phyloP scores from a whole-genome alignment of 2,113 vertebrate species.

The Heliornis fulica region DNA sequence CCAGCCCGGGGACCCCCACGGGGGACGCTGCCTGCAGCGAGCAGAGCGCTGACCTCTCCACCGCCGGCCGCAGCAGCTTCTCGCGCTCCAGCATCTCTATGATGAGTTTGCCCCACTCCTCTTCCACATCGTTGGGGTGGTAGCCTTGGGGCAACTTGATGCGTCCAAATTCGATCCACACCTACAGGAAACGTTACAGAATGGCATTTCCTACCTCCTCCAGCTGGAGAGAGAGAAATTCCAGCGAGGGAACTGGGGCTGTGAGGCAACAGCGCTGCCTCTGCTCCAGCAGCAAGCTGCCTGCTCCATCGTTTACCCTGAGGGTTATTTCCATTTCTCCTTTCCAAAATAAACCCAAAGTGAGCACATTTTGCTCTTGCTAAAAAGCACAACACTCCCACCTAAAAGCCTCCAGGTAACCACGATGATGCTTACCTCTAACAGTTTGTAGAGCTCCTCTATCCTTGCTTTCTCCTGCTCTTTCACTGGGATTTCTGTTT shows the following conservation, averaged over 20 bases:
- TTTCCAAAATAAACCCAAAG: background rate
- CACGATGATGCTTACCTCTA: conserved; percentile 80
- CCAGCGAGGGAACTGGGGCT: background rate
- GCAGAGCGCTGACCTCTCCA: conserved; percentile 82
- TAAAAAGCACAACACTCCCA: background rate
- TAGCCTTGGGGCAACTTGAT: conserved; percentile 92
- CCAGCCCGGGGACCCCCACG: background rate
- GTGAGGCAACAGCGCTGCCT: background rate
- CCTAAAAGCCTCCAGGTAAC: background rate
- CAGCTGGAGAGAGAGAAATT: background rate
- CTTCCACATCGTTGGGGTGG: conserved; percentile 95
- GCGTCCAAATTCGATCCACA: conserved; percentile 97
- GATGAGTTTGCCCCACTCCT: conserved; percentile 98
- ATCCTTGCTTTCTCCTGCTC: conserved; percentile 89
- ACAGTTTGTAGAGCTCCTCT: conserved; percentile 90
- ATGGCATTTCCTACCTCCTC: background rate
- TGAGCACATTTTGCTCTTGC: background rate
- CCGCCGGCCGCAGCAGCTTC: conserved; percentile 90
- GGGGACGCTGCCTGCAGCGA: background rate
- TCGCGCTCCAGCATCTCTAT: conserved; percentile 97
- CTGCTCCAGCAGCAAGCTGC: accelerated
- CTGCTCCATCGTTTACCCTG: background rate
- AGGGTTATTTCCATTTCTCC: background rate
- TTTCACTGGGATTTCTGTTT: conserved; percentile 91
- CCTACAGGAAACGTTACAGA: conserved; percentile 61